Base-by-base conservation (phyloP, 2,888 invertebrate genomes). In the Eupelmus urozonus region DNA sequence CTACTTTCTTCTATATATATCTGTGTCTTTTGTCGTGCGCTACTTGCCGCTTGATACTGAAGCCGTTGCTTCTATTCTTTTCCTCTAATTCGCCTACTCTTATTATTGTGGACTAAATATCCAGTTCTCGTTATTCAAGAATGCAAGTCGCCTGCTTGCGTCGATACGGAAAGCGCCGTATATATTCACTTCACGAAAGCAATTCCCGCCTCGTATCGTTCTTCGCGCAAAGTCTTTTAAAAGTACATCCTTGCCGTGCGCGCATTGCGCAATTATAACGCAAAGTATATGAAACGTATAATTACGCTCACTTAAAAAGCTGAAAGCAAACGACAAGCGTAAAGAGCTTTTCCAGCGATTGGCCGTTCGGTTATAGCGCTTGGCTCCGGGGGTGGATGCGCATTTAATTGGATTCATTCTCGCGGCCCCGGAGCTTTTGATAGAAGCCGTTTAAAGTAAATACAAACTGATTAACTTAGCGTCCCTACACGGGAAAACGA, bases 331-430 rank as follows among this genome's bases (percentile, higher is more conserved):
- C n/a, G n/a, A n/a, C n/a, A n/a, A n/a, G n/a, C n/a, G n/a, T n/a
- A n/a, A n/a, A n/a, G n/a, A n/a, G n/a, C n/a, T n/a, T n/a, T n/a
- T n/a, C n/a, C n/a, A n/a, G n/a, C n/a, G n/a, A n/a, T n/a, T n/a
- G n/a, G n/a, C n/a, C n/a, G n/a, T n/a, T n/a, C n/a, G n/a, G n/a
- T n/a, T n/a, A 34, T 34, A 34, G 34, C 34, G 34, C n/a, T n/a
- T n/a, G n/a, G n/a, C n/a, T n/a, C n/a, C n/a, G n/a, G n/a, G n/a
- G n/a, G n/a, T n/a, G n/a, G n/a, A n/a, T n/a, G n/a, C n/a, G n/a
- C n/a, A n/a, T 13, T 53, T 69, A 69, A 69, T 69, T 69, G 45
- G 42, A 69, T 69, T 69, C 20, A n/a, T n/a, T n/a, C n/a, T n/a
- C n/a, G n/a, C n/a, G n/a, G n/a, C n/a, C n/a, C 57, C 34, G 7